These are phyloP conservation scores for Ophion ellenae DNA, from an alignment of 2,888 invertebrate genomes.

Conservation along the genomic window DNA sequence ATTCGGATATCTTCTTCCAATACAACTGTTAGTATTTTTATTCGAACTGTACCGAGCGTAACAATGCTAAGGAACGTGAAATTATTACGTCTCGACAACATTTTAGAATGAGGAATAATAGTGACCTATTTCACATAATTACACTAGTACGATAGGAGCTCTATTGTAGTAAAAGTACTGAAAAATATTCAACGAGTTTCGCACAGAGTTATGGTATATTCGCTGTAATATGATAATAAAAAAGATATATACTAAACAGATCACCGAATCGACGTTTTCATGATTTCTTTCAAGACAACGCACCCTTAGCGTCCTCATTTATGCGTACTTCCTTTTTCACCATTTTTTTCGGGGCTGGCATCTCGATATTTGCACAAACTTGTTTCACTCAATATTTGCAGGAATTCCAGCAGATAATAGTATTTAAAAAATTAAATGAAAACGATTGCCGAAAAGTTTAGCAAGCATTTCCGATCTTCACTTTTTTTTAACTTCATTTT, in stretches of 20 bases:
- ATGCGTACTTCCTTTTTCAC: not conserved
- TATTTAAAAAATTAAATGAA: not conserved
- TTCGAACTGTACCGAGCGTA: not conserved
- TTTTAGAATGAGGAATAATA: not conserved
- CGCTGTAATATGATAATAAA: constrained; percentile 11
- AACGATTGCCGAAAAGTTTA: not conserved
- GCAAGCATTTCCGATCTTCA: not conserved
- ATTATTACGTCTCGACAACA: not conserved
- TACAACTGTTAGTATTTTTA: not conserved
- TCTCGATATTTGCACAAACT: not conserved
- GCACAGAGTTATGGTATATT: constrained; percentile 24
- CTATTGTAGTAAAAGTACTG: constrained; percentile 52
- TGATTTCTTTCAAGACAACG: not conserved
- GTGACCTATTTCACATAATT: not conserved
- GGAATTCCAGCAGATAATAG: too few relatives aligned
- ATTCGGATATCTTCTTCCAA: not conserved
- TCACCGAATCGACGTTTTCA: not conserved
- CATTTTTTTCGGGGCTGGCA: too few relatives aligned
- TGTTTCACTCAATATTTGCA: not conserved
- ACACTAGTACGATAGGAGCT: constrained; percentile 35
- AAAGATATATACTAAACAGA: not conserved
- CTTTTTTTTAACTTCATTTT: not conserved
- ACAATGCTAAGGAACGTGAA: not conserved
- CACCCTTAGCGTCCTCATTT: not conserved
- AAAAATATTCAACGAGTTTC: constrained; percentile 61